Evolutionary conservation across 2,113 vertebrate species (phyloP).

Genomic region (Perognathus longimembris): DNA sequence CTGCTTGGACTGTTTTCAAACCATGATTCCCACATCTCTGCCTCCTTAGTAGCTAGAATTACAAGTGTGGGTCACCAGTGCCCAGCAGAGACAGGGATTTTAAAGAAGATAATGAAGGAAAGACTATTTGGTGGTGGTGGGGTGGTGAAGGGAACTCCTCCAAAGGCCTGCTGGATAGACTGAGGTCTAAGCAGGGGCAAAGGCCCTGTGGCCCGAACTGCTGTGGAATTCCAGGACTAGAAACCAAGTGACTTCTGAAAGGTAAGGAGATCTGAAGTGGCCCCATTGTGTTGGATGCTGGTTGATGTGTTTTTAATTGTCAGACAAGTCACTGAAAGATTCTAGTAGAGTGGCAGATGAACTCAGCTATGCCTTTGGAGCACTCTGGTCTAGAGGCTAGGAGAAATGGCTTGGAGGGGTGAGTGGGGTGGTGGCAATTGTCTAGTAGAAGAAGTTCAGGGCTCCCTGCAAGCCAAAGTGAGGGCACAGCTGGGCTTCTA

Average conservation of each 20-base stretch:
- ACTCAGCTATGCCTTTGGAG: background rate
- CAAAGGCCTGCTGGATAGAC: background rate
- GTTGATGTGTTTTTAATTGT: background rate
- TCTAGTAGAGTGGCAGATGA: background rate
- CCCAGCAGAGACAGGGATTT: too few relatives aligned
- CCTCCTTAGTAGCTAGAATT: too few relatives aligned
- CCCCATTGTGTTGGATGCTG: rapidly evolving
- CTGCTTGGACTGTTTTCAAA: too few relatives aligned
- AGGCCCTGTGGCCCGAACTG: background rate
- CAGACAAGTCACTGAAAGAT: background rate
- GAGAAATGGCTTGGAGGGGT: background rate
- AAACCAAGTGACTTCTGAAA: too few relatives aligned
- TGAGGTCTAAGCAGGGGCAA: rapidly evolving
- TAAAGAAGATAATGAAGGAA: background rate
- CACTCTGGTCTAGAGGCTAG: background rate
- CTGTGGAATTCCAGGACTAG: background rate
- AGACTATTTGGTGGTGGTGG: background rate
- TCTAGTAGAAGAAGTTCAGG: background rate
- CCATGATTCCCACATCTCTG: too few relatives aligned
- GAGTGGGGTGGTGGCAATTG: too few relatives aligned
- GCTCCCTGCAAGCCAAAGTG: background rate
- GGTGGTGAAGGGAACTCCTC: background rate
- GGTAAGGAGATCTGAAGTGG: rapidly evolving
- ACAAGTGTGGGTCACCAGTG: too few relatives aligned
- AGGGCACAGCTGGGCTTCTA: background rate